phyloP scores from a whole-genome alignment of 2,888 invertebrate species.

The Tineola bisselliella region DNA sequence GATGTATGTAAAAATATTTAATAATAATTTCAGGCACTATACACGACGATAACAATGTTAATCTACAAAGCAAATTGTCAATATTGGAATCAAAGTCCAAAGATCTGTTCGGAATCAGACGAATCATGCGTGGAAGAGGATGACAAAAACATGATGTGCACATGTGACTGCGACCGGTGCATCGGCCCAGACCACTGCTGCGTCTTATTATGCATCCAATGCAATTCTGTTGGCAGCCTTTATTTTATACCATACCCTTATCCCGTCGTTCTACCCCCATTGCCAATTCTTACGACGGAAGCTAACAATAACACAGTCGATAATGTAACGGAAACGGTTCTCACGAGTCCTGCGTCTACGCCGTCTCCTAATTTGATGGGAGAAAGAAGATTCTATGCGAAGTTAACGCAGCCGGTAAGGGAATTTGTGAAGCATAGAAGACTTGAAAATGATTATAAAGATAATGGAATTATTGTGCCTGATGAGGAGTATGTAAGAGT shows the following conservation, averaged over 20 bases:
- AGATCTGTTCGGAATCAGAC: background rate
- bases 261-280: constrained; percentile 16
- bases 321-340: no score
- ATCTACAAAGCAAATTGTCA: background rate
- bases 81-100: background rate
- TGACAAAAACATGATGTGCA: background rate
- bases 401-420: no score
- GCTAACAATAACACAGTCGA: no score
- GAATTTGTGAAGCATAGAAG: no score
- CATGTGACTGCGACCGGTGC: constrained; percentile 17
- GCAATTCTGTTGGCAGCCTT: constrained; percentile 6
- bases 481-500: no score
- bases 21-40: background rate
- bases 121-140: background rate
- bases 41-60: background rate
- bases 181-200: constrained; percentile 16
- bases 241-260: constrained; percentile 20
- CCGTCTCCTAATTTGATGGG: no score
- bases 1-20: no score
- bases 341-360: no score
- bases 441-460: no score
- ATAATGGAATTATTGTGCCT: no score
- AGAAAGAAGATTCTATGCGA: no score
- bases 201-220: constrained; percentile 12
- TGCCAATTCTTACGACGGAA: background rate